Base-by-base conservation (phyloP, 2,888 invertebrate species). In the Andrena haemorrhoa region DNA sequence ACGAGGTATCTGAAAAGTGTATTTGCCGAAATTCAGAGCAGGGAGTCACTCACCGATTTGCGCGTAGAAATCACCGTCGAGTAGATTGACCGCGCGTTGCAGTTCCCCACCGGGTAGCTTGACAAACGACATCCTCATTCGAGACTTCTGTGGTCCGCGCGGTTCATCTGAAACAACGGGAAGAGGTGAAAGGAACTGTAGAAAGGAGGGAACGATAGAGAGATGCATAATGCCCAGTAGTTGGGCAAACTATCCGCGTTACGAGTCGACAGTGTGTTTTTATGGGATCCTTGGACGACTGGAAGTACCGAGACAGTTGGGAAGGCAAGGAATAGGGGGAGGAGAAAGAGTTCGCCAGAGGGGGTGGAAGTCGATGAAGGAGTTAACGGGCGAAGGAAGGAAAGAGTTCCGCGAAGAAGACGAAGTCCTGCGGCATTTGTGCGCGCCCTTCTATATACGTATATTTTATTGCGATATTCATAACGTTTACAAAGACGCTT, bases 381-480 rank as follows among this genome's bases (percentile, higher is more conserved):
- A 72, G 75, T 75, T 63, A 64, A 73, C 64, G 73, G 53, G 41
- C 49, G 33, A 58, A 72, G 61, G 77, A 82, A 74, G 77, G 77
- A 82, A 82, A 70, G 70, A 82, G 53, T 82, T 82, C 16, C 29
- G 20, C 53, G 65, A 80, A 73, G 77, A 79, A 73, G 69, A 71
- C 77, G 82, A 58, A 79, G 74, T 74, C 76, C 78, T 72, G 68
- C 71, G 75, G 79, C 83, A 88, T 89, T 90, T 87, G 81, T 63
- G 77, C 60, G 74, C 64, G 63, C 69, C 3, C 23, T 35, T 64
- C 53, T 79, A 66, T 74, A 79, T 29, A 69, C 69, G 84, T 82
- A 87, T 88, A 92, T 92, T 93, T 93, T 93, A 93, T 92, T 92
- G 91, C 91, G 88, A 92, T 92, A 93, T 92, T 92, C 92, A 89